A percentile compares a stretch with the other conserved stretches of the same genome.
phyloP scores from a whole-genome alignment of 2,888 invertebrate species.

The Caenorhabditis becei region DNA sequence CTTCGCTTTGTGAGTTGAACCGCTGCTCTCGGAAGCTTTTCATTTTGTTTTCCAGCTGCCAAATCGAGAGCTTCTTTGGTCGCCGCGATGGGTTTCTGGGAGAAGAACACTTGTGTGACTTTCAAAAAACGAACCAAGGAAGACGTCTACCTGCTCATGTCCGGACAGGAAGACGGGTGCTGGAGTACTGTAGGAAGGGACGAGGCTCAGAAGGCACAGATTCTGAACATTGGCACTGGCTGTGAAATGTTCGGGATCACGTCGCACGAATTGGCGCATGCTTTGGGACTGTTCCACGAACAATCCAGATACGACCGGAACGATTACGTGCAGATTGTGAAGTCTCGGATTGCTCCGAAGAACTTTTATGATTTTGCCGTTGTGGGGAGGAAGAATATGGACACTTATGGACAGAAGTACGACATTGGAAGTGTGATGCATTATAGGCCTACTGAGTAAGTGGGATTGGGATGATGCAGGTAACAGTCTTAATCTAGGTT shows the following conservation, averaged over 20 bases:
- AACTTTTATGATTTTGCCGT: conserved; percentile 65
- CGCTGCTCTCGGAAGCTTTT: neutral
- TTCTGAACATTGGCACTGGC: conserved; percentile 63
- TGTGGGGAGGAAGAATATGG: conserved; percentile 60
- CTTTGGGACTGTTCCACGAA: conserved; percentile 68
- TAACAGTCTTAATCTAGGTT: conserved; percentile 30
- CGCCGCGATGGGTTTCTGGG: conserved; percentile 59
- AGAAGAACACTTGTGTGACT: conserved; percentile 58
- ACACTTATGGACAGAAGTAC: conserved; percentile 60
- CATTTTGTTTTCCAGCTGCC: conserved; percentile 30
- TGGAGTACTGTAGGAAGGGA: conserved; percentile 70
- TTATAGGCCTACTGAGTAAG: conserved; percentile 65
- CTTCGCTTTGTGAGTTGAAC: conserved; percentile 47
- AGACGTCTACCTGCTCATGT: conserved; percentile 49
- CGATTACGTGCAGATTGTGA: conserved; percentile 55
- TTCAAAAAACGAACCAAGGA: conserved; percentile 54
- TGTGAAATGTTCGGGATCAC: conserved; percentile 71
- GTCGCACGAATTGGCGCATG: conserved; percentile 68
- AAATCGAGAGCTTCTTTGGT: conserved; percentile 38
- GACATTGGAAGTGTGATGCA: conserved; percentile 71
- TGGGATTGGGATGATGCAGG: neutral
- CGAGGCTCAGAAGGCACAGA: conserved; percentile 57
- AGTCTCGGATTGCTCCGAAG: conserved; percentile 46
- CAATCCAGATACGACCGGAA: conserved; percentile 67
- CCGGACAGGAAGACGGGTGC: conserved; percentile 62